Percentiles rank a stretch among this genome's conserved stretches.
Evolutionary conservation across 2,797 vertebrate genomes (phyloP).

Genomic region (Sphenopsis melanotis): DNA sequence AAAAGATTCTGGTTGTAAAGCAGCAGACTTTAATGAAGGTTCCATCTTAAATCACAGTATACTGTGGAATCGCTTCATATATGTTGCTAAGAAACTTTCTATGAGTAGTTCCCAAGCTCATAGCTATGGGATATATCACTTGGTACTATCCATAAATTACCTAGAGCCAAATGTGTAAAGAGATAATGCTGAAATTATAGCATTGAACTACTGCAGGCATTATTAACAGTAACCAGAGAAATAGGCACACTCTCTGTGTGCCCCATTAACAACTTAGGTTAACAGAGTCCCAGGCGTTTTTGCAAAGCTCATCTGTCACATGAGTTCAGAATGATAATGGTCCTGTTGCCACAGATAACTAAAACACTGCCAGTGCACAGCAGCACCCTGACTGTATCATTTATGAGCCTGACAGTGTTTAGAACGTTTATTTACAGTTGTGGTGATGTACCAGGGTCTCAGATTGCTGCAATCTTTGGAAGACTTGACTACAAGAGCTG

Average conservation of each 20-base stretch:
- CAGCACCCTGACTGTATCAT: neutral
- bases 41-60: neutral
- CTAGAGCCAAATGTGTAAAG: neutral
- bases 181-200: neutral
- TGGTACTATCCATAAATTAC: slow-evolving; percentile 18
- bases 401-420: neutral
- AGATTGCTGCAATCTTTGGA: neutral
- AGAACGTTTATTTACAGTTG: neutral
- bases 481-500: neutral
- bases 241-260: neutral
- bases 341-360: neutral
- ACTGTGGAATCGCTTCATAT: neutral
- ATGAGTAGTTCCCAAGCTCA: neutral
- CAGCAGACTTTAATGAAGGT: slow-evolving; percentile 6
- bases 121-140: neutral
- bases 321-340: neutral
- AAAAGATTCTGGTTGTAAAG: neutral
- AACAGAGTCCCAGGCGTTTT: neutral
- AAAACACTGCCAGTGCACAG: neutral
- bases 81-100: neutral
- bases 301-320: neutral
- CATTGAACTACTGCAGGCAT: neutral
- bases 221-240: slow-evolving; percentile 9
- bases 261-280: neutral
- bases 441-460: neutral